Base-by-base conservation (phyloP, 2,888 invertebrate species). In the Euplagia quadripunctaria region DNA sequence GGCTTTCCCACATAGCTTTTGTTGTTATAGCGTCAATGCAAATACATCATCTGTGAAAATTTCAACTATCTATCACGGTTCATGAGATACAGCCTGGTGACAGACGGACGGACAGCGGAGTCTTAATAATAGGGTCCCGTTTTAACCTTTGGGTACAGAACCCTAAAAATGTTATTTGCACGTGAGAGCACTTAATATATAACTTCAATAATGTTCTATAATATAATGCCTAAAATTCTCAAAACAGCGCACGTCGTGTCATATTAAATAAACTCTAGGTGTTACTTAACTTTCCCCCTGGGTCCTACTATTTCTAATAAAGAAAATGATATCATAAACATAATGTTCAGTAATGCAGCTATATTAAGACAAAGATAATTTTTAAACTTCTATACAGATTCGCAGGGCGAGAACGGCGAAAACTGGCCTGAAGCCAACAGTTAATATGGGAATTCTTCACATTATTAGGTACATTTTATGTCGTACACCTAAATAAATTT, bases 371-470 rank as follows among this genome's bases (percentile, higher is more conserved):
- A 41, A 16, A 64, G 71, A 80, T 82, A 77, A 78, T 80, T 83
- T 85, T 82, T 71, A 80, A 82, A 80, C 70, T 80, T 79, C 72
- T 75, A 78, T 75, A 78, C 70, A 79, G 74, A 77, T 72, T 70
- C 73, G 68, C 77, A 78, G 73, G 71, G 74, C 74, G 77, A 70
- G 64, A 64, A 63, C 70, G 72, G 76, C 71, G 73, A 75, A 72
- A 79, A 65, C 80, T 92, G 91, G 91, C 88, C 79, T 73, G 70
- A 66, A 79, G 90, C 91, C 91, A 92, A 82, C 77, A 76, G 82
- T 86, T 89, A 86, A 87, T 86, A 86, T 82, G 82, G 66, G 85
- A 87, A 87, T 88, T 88, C 85, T 90, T 89, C 86, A 87, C 79
- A 83, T 88, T 87, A 91, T 89, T 9, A 55, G 55, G n/a, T 89